A percentile compares a stretch with the other conserved stretches of the same genome.
phyloP scores from a whole-genome alignment of 2,113 vertebrate species.

The Macrotus californicus region DNA sequence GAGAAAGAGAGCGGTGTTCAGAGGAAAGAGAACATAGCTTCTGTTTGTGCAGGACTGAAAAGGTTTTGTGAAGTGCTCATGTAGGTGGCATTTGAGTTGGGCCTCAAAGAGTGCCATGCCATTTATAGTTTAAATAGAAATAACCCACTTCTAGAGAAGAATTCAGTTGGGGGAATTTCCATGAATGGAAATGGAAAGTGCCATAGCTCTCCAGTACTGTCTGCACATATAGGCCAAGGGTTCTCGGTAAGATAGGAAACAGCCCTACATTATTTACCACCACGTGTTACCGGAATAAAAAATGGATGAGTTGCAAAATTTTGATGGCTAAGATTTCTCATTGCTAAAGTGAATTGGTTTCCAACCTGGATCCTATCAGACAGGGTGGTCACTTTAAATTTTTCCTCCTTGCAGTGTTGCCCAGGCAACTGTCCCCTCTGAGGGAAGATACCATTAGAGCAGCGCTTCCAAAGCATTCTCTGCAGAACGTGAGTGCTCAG shows the following conservation, averaged over 20 bases:
- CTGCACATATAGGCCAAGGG: not conserved
- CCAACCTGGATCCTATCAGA: slow-evolving; percentile 48
- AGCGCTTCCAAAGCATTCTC: slow-evolving; percentile 2
- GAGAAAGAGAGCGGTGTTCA: not conserved
- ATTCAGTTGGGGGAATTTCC: slow-evolving; percentile 9
- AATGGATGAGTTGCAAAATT: slow-evolving; percentile 61
- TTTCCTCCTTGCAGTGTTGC: slow-evolving; percentile 16
- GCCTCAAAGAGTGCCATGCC: not conserved
- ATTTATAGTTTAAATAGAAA: slow-evolving; percentile 31
- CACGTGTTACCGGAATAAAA: slow-evolving; percentile 63
- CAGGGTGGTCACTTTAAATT: slow-evolving; percentile 61
- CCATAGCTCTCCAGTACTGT: not conserved
- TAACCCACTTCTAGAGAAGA: not conserved
- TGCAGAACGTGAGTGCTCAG: not conserved
- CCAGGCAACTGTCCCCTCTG: slow-evolving; percentile 42
- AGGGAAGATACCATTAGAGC: slow-evolving; percentile 51
- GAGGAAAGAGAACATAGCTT: not conserved
- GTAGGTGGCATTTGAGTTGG: not conserved
- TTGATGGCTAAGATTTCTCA: slow-evolving; percentile 55
- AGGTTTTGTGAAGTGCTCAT: slow-evolving; percentile 34
- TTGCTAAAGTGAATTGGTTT: slow-evolving; percentile 38
- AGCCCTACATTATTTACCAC: slow-evolving; percentile 67
- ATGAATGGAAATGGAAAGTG: slow-evolving; percentile 47
- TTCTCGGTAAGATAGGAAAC: slow-evolving; percentile 45
- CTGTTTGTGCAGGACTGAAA: not conserved